A percentile compares a stretch with the other conserved stretches of the same genome.
Evolutionary conservation across 2,113 vertebrate genomes (phyloP).

Genomic region (Lota lota): DNA sequence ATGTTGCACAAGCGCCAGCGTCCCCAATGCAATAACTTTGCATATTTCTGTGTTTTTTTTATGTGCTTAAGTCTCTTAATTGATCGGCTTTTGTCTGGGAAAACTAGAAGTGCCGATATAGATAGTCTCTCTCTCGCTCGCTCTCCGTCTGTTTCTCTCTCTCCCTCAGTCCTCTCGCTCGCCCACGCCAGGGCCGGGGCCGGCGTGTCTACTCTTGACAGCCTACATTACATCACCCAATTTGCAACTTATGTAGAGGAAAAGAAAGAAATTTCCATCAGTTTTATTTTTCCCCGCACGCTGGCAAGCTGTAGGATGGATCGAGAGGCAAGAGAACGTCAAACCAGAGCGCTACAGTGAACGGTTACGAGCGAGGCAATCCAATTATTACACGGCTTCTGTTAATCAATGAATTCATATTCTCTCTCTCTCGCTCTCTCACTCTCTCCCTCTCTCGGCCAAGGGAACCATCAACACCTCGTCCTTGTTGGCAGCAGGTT

Average conservation of each 20-base stretch:
- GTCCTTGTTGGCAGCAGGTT: conserved; percentile 49
- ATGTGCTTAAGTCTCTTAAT: conserved; percentile 31
- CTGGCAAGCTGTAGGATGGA: conserved; percentile 28
- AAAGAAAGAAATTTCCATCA: conserved; percentile 51
- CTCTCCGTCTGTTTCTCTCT: no score
- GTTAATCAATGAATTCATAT: conserved; percentile 31
- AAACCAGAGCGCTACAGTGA: conserved; percentile 9
- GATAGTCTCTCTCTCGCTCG: conserved; percentile 30
- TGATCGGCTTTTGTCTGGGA: conserved; percentile 40
- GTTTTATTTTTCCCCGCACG: background rate
- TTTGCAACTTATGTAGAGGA: conserved; percentile 56
- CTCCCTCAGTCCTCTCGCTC: conserved; percentile 22
- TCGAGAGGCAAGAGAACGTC: background rate
- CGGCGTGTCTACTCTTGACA: conserved; percentile 12
- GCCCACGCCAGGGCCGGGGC: conserved; percentile 45
- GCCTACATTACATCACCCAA: conserved; percentile 20
- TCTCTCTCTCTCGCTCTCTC: background rate
- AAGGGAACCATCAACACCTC: conserved; percentile 44
- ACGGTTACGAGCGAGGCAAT: conserved; percentile 15
- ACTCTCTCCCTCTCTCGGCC: conserved; percentile 20
- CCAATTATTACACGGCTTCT: conserved; percentile 19
- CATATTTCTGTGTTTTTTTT: conserved; percentile 37
- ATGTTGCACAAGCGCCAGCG: conserved; percentile 13
- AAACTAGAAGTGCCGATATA: conserved; percentile 35
- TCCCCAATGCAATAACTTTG: conserved; percentile 32